Evolutionary conservation across 2,113 vertebrate genomes (phyloP), one percentile per base, ranked within the genome.

Genomic region (Lanius collurio): DNA sequence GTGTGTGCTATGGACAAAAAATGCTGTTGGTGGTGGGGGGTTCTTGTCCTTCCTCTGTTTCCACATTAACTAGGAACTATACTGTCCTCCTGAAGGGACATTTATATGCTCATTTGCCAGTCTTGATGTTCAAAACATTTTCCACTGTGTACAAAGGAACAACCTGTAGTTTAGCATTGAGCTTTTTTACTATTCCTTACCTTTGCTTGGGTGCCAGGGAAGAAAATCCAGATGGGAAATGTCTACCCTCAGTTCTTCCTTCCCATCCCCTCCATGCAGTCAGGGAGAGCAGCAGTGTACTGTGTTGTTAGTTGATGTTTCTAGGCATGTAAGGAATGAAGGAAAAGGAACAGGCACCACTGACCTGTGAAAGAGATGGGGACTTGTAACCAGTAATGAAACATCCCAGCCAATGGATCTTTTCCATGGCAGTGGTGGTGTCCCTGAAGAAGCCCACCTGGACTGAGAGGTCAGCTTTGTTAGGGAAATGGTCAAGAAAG

Each of bases 321-420:
- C 13, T 46, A 19, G 65, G 33, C 24, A 3, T 0, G 0, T 33
- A 67, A 39, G 2, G 2, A 47, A 37, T 8, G n/a, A 42, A 83
- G 46, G 59, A 50, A 80, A 73, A 83, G 16, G 11, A 53, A 8
- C 18, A 74, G 59, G 15, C 19, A 2, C 31, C 47, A 14, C 49
- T 21, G n/a, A 47, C 22, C 63, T 31, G 18, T 62, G 62, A 62
- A 93, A 47, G 44, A 65, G 44, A 14, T 23, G 24, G 44, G 6
- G 7, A 9, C 52, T 52, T 69, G 35, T 17, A 75, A 15, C 33
- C 37, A 33, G 22, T 39, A 64, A 81, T 16, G 65, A 85, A 86
- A 46, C 57, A 71, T n/a, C 79, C 71, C 0, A 2, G 21, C 7
- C 0, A 0, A 28, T 65, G 42, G 21, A 70, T 70, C 33, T 76